phyloP scores from a whole-genome alignment of 2,797 vertebrate species.

The Tapera naevia region DNA sequence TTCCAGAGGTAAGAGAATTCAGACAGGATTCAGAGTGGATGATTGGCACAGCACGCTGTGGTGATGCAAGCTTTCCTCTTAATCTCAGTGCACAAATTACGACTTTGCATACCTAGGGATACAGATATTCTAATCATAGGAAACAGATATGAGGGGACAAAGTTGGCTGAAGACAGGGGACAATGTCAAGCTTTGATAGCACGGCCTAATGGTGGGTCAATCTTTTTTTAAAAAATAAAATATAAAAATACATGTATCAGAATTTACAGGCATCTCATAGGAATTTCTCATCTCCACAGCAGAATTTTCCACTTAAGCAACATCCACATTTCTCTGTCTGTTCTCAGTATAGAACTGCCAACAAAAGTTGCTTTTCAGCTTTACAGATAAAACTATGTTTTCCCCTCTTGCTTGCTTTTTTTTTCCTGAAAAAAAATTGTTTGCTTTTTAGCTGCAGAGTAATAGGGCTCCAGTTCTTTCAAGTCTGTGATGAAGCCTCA shows the following conservation, averaged over 20 bases:
- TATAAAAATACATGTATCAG: background rate
- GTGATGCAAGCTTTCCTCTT: background rate
- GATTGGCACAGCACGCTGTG: background rate
- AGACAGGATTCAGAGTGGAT: background rate
- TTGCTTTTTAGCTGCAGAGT: slow-evolving; percentile 8
- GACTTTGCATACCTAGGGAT: background rate
- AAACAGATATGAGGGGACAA: background rate
- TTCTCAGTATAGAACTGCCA: background rate
- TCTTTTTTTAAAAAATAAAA: background rate
- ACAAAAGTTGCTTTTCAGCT: slow-evolving; percentile 16
- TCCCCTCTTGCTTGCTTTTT: background rate
- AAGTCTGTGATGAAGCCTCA: background rate
- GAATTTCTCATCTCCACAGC: background rate
- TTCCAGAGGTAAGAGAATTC: slow-evolving; percentile 7
- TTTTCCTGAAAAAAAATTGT: background rate
- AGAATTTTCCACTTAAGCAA: slow-evolving; percentile 22
- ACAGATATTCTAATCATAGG: background rate
- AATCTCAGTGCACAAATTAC: background rate
- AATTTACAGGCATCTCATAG: background rate
- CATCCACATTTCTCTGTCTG: background rate
- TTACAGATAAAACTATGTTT: background rate
- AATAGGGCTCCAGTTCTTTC: background rate
- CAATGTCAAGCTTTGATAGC: background rate
- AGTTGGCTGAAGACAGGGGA: background rate
- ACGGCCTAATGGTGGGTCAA: background rate